These are phyloP conservation scores for Python bivittatus DNA, from an alignment of 2,113 vertebrate genomes.

Conservation along the genomic window DNA sequence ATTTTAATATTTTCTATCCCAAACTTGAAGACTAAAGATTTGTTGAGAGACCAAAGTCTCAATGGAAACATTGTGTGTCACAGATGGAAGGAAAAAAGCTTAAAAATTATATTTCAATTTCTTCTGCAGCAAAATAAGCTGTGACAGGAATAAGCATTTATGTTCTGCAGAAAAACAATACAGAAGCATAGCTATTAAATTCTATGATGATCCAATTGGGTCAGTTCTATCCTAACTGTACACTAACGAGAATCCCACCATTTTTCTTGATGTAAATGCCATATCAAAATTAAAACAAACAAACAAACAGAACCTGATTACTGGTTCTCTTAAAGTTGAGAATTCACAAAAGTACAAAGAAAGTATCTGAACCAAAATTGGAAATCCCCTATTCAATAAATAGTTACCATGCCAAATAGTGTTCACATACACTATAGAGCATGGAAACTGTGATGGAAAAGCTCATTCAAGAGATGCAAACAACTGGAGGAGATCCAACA, in stretches of 20 bases:
- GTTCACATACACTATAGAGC: neutral
- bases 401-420: neutral
- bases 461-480: neutral
- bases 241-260: neutral
- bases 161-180: neutral
- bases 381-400: neutral
- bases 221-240: neutral
- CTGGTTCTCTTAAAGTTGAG: neutral
- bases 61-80: neutral
- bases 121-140: neutral
- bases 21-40: neutral
- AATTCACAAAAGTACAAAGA: neutral
- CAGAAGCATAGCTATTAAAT: neutral
- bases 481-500: neutral
- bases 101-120: neutral
- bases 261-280: neutral
- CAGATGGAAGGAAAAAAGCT: neutral
- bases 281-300: neutral
- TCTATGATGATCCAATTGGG: neutral
- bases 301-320: neutral
- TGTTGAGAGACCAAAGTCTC: neutral
- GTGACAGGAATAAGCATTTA: neutral
- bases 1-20: conserved; percentile 6
- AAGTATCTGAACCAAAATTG: neutral
- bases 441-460: neutral